phyloP scores from a whole-genome alignment of 2,888 invertebrate species.

The Stenichneumon culpator region DNA sequence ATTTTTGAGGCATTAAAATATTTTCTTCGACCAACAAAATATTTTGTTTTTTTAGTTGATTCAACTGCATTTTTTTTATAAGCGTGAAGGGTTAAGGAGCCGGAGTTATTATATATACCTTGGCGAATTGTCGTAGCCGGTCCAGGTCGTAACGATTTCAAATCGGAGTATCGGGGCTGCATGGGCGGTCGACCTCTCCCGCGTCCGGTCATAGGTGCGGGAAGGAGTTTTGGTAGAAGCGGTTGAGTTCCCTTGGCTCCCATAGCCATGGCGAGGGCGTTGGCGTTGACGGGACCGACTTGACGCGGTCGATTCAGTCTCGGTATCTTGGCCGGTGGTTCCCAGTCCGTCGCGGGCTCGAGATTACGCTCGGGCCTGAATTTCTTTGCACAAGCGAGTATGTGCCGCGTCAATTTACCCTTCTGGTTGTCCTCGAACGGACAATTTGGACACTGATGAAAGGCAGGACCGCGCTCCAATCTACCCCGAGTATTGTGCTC shows the following conservation, averaged over 20 bases:
- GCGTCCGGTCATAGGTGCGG: slow-evolving; percentile 83
- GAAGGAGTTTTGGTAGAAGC: slow-evolving; percentile 85
- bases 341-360: slow-evolving; percentile 95
- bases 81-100: no score
- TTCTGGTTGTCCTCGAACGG: slow-evolving; percentile 97
- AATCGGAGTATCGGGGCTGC: slow-evolving; percentile 83
- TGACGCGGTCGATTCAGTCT: slow-evolving; percentile 87
- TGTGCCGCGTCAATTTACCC: slow-evolving; percentile 95
- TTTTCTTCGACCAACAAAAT: no score
- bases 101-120: slow-evolving; percentile 71
- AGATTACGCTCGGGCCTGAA: slow-evolving; percentile 95
- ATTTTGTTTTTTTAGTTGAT: no score
- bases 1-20: no score
- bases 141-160: slow-evolving; percentile 81
- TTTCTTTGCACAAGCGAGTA: slow-evolving; percentile 94
- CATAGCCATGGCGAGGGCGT: slow-evolving; percentile 83
- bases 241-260: slow-evolving; percentile 82
- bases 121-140: slow-evolving; percentile 78
- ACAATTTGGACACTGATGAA: slow-evolving; percentile 97
- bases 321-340: slow-evolving; percentile 97
- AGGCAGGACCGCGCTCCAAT: slow-evolving; percentile 93
- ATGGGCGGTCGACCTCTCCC: slow-evolving; percentile 85
- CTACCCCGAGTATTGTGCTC: slow-evolving; percentile 94
- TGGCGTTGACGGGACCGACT: slow-evolving; percentile 78
- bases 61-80: no score